These are phyloP conservation scores for Coleophora flavipennella DNA, from an alignment of 2,888 invertebrate species.

Conservation along the genomic window DNA sequence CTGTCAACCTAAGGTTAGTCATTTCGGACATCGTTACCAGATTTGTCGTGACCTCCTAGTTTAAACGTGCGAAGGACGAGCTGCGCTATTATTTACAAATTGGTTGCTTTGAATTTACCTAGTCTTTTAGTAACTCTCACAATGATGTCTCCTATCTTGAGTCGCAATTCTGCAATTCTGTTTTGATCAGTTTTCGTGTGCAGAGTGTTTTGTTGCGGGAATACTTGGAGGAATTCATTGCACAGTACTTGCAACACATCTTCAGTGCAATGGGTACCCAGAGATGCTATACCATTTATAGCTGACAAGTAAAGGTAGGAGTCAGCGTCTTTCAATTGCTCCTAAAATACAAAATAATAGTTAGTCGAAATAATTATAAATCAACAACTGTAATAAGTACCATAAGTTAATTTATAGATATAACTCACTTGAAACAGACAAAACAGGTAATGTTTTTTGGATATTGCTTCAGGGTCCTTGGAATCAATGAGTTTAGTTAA, in stretches of 20 bases:
- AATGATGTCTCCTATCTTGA: constrained; percentile 87
- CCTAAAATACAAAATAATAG: constrained; percentile 53
- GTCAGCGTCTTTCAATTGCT: constrained; percentile 83
- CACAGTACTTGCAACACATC: constrained; percentile 78
- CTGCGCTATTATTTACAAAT: too few species aligned
- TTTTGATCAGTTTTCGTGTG: constrained; percentile 42
- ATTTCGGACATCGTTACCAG: too few species aligned
- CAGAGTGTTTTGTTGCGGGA: constrained; percentile 26
- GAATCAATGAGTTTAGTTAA: constrained; percentile 80
- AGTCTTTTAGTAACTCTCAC: constrained; percentile 80
- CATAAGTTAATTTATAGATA: too few species aligned
- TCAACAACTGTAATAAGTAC: too few species aligned
- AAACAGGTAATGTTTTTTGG: constrained; percentile 77
- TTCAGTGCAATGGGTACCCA: constrained; percentile 78
- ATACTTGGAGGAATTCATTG: constrained; percentile 73
- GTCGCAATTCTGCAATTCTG: constrained; percentile 71
- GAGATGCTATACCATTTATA: constrained; percentile 80
- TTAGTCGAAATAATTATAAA: too few species aligned
- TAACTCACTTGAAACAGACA: constrained; percentile 79
- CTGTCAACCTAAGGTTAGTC: too few species aligned
- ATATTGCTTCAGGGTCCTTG: constrained; percentile 75
- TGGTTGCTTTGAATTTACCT: constrained; percentile 61
- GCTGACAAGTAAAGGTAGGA: constrained; percentile 87
- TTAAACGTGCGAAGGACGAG: too few species aligned
- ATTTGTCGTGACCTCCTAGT: too few species aligned